Percentiles rank a stretch among this genome's conserved stretches.
Evolutionary conservation across 2,797 vertebrate species (phyloP).

Genomic region (Xenops minutus): DNA sequence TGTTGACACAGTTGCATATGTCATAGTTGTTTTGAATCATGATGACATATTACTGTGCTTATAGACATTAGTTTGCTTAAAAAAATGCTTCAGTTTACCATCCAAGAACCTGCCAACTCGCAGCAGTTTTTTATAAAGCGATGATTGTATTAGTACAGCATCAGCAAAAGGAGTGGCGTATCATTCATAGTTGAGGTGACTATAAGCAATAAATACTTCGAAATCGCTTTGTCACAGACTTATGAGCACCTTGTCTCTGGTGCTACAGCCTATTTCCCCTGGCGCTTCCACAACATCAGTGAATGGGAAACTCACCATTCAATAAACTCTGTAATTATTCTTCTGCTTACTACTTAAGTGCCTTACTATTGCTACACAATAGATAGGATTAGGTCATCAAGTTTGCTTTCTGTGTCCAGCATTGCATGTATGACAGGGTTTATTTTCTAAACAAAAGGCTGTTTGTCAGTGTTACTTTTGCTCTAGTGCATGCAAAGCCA

Average conservation of each 20-base stretch:
- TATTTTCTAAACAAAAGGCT: slow-evolving; percentile 54
- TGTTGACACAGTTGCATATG: not conserved
- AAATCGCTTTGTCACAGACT: slow-evolving; percentile 6
- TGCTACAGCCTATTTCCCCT: not conserved
- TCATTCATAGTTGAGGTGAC: not conserved
- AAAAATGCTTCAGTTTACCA: not conserved
- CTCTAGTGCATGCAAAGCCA: not conserved
- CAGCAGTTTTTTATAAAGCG: not conserved
- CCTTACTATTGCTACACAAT: slow-evolving; percentile 25
- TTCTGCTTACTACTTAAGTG: slow-evolving; percentile 37
- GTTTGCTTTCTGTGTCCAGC: not conserved
- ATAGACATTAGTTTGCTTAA: not conserved
- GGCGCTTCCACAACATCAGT: not conserved
- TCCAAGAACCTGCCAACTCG: not conserved
- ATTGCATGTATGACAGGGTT: slow-evolving; percentile 23
- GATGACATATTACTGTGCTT: not conserved
- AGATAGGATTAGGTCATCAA: slow-evolving; percentile 46
- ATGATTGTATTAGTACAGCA: not conserved
- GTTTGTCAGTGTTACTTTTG: slow-evolving; percentile 56
- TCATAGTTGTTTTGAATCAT: not conserved
- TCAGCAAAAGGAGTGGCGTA: not conserved
- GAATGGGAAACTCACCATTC: not conserved
- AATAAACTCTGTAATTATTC: slow-evolving; percentile 19
- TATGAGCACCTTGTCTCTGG: not conserved
- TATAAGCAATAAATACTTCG: not conserved